Conservation (phyloP, 2,888 invertebrate species). For the Trichopria drosophilae region DNA sequence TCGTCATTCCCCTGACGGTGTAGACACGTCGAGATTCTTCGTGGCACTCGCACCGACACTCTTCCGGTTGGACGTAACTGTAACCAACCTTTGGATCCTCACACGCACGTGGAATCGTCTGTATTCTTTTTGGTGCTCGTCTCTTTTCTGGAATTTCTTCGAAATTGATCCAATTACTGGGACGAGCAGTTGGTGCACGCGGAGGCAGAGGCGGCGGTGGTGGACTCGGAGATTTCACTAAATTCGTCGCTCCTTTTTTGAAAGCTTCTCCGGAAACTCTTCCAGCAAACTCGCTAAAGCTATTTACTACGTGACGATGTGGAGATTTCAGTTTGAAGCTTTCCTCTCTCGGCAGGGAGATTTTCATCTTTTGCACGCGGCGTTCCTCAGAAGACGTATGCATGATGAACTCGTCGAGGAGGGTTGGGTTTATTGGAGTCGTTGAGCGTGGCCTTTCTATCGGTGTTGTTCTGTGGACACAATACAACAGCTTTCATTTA, state of each 20-base stretch:
- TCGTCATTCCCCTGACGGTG: background rate
- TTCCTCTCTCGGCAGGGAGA: conserved; percentile 68
- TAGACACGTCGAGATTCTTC: conserved; percentile 60
- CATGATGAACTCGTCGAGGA: conserved; percentile 71
- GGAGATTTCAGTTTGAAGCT: conserved; percentile 58
- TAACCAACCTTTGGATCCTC: conserved; percentile 60
- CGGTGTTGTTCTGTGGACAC: conserved; percentile 69
- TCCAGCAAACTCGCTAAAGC: conserved; percentile 68
- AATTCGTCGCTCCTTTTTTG: too few species aligned
- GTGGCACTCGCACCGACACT: conserved; percentile 86
- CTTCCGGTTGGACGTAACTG: conserved; percentile 84
- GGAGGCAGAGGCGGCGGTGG: conserved; percentile 45
- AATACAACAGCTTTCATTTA: too few species aligned
- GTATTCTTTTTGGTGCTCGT: conserved; percentile 80
- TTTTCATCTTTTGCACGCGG: conserved; percentile 69
- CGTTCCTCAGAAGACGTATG: conserved; percentile 48
- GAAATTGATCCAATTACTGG: conserved; percentile 80
- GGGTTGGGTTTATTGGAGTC: conserved; percentile 72
- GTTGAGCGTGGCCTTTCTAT: conserved; percentile 75
- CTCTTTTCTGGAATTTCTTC: conserved; percentile 83
- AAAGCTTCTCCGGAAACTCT: too few species aligned
- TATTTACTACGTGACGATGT: conserved; percentile 59
- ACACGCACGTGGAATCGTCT: conserved; percentile 71
- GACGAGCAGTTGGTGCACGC: conserved; percentile 46
- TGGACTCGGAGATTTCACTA: conserved; percentile 55